Evolutionary conservation across 2,888 invertebrate genomes (phyloP), one percentile per base, ranked within the genome.

Genomic region (Dendrolimus houi): DNA sequence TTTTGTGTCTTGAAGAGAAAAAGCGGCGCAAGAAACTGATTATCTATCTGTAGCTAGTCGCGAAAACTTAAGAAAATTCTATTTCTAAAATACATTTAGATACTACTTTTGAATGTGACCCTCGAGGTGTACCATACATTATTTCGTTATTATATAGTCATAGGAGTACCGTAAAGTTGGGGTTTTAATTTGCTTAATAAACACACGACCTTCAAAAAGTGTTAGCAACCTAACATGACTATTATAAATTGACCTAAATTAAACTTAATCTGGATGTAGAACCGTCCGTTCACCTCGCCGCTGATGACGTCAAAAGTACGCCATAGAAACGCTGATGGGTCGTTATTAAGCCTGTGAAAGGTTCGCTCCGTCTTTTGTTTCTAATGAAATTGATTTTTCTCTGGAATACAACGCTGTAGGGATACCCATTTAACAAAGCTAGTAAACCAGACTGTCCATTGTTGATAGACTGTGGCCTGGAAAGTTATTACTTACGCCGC

Each of bases 301-400:
- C 64, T 58, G 60, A 60, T 69, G 71, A 64, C 69, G 70, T 70
- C 68, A 74, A 66, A 69, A 66, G 67, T 62, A 66, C 60, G 63
- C 62, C 64, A 66, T 69, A 69, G 60, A 60, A 64, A 55, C 67
- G 60, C 66, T 72, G 74, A 74, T 70, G 67, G 66, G 64, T 63
- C 62, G 72, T 68, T 75, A 76, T 77, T 76, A 77, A 68, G 65
- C 62, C 69, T 59, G 62, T 74, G 71, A 79, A 78, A 70, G 67
- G 70, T 58, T 64, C 58, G 62, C 64, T 52, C 40, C 59, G 63
- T 64, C 75, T 72, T 78, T 81, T 82, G 79, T 81, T 73, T 64
- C 60, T 63, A 53, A 62, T 64, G 56, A 70, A 75, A 76, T 67
- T 70, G 66, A 68, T 62, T 69, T 62, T 29, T 29, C 29, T 29